Conservation (phyloP, 1,140 invertebrate species). For the Aricia agestis region DNA sequence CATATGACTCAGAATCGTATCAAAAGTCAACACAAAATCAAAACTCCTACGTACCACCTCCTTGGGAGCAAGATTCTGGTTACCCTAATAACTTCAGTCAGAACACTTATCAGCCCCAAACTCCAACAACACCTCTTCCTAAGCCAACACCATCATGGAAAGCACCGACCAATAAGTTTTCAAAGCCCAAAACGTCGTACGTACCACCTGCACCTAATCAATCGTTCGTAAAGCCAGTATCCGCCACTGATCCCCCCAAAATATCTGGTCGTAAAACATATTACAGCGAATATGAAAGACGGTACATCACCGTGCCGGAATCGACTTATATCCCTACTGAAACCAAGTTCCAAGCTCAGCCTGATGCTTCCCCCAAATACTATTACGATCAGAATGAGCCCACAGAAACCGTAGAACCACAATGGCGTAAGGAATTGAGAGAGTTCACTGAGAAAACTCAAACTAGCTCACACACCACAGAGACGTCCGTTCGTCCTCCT, state of each 20-base stretch:
- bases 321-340: constrained; percentile 61
- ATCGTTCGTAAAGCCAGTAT: constrained; percentile 59
- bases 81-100: constrained; percentile 47
- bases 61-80: constrained; percentile 63
- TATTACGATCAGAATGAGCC: constrained; percentile 68
- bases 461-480: constrained; percentile 42
- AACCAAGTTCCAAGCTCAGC: constrained; percentile 58
- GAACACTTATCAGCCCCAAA: constrained; percentile 46
- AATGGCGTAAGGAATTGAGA: constrained; percentile 70
- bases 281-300: constrained; percentile 68
- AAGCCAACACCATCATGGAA: constrained; percentile 33
- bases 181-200: constrained; percentile 55
- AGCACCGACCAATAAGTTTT: constrained; percentile 45
- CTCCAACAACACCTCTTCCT: constrained; percentile 33
- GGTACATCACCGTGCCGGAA: constrained; percentile 67
- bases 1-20: constrained; percentile 44
- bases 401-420: constrained; percentile 53
- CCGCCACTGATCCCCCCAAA: constrained; percentile 41
- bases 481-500: constrained; percentile 52
- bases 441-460: constrained; percentile 68
- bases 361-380: constrained; percentile 62
- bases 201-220: constrained; percentile 66
- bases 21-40: constrained; percentile 52
- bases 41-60: constrained; percentile 64
- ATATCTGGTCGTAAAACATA: constrained; percentile 61